These are phyloP conservation scores for Polietes domitor DNA, from an alignment of 2,888 invertebrate genomes.

Conservation along the genomic window DNA sequence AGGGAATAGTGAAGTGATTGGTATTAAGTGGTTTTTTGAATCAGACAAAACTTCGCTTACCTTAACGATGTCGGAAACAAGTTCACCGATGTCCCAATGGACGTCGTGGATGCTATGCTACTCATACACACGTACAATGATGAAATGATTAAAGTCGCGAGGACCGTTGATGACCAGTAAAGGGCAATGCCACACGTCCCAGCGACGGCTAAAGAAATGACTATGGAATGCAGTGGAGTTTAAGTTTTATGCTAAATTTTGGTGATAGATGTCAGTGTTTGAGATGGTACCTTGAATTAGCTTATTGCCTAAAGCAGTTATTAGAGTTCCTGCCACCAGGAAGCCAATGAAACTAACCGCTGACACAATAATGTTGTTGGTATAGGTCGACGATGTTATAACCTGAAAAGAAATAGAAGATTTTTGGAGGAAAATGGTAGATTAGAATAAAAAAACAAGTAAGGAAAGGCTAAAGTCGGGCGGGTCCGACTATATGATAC, in stretches of 20 bases:
- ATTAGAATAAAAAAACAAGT: too few species aligned
- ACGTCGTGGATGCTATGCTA: constrained; percentile 68
- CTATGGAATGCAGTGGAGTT: neutral
- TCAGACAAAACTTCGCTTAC: constrained; percentile 55
- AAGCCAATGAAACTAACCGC: constrained; percentile 84
- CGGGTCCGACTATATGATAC: too few species aligned
- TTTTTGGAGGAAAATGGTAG: too few species aligned
- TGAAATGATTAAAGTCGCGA: constrained; percentile 81
- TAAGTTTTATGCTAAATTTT: neutral
- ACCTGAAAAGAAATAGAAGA: constrained; percentile 51
- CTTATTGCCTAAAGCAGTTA: constrained; percentile 82
- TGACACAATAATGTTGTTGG: constrained; percentile 85
- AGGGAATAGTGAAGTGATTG: neutral
- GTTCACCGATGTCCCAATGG: constrained; percentile 67
- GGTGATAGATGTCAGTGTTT: neutral
- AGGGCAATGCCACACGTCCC: constrained; percentile 81
- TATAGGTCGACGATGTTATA: constrained; percentile 82
- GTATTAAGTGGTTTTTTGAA: neutral
- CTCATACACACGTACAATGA: constrained; percentile 80
- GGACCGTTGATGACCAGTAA: constrained; percentile 82
- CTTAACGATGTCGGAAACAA: constrained; percentile 71
- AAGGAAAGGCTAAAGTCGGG: too few species aligned
- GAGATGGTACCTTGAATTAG: constrained; percentile 80
- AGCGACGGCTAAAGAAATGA: constrained; percentile 73
- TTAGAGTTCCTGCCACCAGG: constrained; percentile 82